phyloP scores from a whole-genome alignment of 2,113 vertebrate genomes.

The Caranx melampygus region DNA sequence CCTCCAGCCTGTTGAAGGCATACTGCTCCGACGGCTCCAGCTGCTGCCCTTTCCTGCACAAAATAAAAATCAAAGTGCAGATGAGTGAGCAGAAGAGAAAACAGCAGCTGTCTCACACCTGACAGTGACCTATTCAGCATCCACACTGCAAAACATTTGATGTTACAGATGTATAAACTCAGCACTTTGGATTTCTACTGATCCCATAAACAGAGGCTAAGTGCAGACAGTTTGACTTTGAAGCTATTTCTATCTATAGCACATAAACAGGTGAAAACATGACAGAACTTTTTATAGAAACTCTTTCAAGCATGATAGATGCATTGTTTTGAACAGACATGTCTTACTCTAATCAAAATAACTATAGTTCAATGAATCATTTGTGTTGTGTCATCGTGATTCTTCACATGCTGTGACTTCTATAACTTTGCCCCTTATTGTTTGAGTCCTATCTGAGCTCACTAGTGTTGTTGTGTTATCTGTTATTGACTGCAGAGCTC shows the following conservation, averaged over 20 bases:
- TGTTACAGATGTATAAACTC: slow-evolving; percentile 24
- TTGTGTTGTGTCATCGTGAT: slow-evolving; percentile 22
- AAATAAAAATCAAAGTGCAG: neutral
- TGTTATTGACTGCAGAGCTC: slow-evolving; percentile 35
- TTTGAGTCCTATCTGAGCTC: slow-evolving; percentile 4
- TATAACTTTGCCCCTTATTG: slow-evolving; percentile 8
- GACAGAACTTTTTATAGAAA: slow-evolving; percentile 26
- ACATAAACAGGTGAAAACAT: slow-evolving; percentile 24
- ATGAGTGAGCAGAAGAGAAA: neutral
- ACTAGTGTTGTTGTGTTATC: slow-evolving; percentile 23
- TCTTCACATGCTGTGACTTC: neutral
- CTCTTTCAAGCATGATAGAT: slow-evolving; percentile 22
- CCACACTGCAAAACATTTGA: neutral
- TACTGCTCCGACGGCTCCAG: slow-evolving; percentile 93
- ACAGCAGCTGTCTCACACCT: neutral
- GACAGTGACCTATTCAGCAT: neutral
- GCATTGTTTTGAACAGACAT: slow-evolving; percentile 20
- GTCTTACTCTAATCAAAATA: slow-evolving; percentile 26
- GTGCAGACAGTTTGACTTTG: slow-evolving; percentile 23
- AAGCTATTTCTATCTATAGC: slow-evolving; percentile 37
- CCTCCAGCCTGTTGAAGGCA: slow-evolving; percentile 79
- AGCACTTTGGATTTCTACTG: slow-evolving; percentile 33
- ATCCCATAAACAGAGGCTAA: slow-evolving; percentile 41
- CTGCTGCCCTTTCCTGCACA: slow-evolving; percentile 87
- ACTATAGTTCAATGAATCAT: slow-evolving; percentile 27